A percentile compares a stretch with the other conserved stretches of the same genome.
Conservation (phyloP, 2,113 vertebrate species). For the Pachycephala philippinensis region DNA sequence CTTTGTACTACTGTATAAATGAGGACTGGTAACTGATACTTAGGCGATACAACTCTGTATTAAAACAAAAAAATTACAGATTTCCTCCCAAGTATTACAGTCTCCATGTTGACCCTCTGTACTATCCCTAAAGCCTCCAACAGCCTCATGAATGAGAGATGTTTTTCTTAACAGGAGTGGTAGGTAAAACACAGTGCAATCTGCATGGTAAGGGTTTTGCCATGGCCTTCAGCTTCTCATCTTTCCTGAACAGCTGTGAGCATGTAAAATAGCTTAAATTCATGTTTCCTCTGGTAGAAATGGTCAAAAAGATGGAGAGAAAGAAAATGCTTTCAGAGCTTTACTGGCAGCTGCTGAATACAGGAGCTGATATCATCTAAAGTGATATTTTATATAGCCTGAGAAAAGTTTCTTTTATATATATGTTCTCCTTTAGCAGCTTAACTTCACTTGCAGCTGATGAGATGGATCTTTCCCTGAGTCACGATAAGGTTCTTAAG, state of each 20-base stretch:
- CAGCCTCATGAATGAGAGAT: not conserved
- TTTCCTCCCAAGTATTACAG: not conserved
- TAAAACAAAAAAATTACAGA: not conserved
- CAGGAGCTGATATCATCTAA: not conserved
- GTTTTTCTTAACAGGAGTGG: not conserved
- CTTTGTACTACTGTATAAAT: not conserved
- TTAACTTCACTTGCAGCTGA: not conserved
- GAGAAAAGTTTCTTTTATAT: not conserved
- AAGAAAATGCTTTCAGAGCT: not conserved
- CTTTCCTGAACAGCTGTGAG: not conserved
- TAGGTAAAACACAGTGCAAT: rapidly evolving
- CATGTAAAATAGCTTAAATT: not conserved
- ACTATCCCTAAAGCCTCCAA: not conserved
- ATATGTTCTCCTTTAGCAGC: not conserved
- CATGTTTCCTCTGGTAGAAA: not conserved
- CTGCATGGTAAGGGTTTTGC: not conserved
- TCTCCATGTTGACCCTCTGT: not conserved
- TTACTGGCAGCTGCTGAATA: not conserved
- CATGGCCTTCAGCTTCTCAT: not conserved
- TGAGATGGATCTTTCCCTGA: not conserved
- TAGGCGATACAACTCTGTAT: not conserved
- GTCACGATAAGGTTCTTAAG: not conserved
- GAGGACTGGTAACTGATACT: not conserved
- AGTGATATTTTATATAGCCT: not conserved
- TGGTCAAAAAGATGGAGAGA: not conserved